Base-by-base conservation (phyloP, 2,888 invertebrate species). In the Apodemia zela region DNA sequence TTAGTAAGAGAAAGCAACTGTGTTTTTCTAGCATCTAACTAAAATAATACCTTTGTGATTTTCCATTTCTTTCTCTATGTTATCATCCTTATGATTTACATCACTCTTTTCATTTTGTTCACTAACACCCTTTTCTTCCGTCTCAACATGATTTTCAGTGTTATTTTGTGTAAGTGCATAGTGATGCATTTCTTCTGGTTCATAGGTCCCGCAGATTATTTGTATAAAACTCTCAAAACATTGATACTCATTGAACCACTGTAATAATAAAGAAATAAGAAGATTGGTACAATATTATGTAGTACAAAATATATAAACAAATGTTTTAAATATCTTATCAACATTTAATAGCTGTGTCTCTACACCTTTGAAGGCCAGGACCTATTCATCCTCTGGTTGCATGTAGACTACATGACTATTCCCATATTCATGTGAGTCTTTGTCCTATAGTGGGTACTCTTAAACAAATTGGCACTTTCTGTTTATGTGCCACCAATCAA, bases 221-320 rank as follows among this genome's bases (percentile, higher is more conserved):
- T 88, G 90, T 76, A 94, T 93, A 81, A 98, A 93, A 82, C 95
- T 95, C 89, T 97, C 96, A 71, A 98, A 94, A 78, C 98, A 94
- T 84, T 95, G 93, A 86, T 98, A 95, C 83, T 96, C 96, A 82
- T 96, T 96, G 77, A 98, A 92, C 98, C 98, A 98, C 98, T 98
- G 87, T 5, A 68, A 67, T 57, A 54, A 57, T 29, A 15, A 63
- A 25, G 8, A 60, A 18, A 59, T 15, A 33, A 33, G 33, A 33
- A 33, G 33, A 1, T 7, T 33, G 6, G 33, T 33, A 33, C 21
- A 21, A 21, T 21, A 21, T 21, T 21, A 21, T 2, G 21, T 1
- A 1, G 21, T 21, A 1, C 21, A 21, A 21, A n/a, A n/a, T n/a
- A 21, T 21, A 21, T 21, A 21, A 21, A 21, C 21, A 21, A 1